A percentile compares a stretch with the other conserved stretches of the same genome.
Evolutionary conservation across 1,140 invertebrate genomes (phyloP).

Genomic region (Temnothorax longispinosus): DNA sequence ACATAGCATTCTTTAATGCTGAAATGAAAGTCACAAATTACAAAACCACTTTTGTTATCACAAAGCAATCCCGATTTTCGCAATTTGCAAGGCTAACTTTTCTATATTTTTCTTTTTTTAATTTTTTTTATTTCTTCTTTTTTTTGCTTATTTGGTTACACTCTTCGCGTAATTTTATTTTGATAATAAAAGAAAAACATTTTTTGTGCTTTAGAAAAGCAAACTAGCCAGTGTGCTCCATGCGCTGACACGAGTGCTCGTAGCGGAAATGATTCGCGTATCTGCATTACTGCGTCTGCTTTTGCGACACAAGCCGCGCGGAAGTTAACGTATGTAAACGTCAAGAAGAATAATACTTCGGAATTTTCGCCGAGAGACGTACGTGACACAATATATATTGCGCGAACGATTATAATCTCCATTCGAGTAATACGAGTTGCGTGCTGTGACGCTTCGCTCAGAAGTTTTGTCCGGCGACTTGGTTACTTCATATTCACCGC

Average conservation of each 20-base stretch:
- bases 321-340: slow-evolving; percentile 57
- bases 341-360: slow-evolving; percentile 54
- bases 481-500: background rate
- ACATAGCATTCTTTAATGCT: background rate
- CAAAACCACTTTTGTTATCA: background rate
- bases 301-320: slow-evolving; percentile 7
- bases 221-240: background rate
- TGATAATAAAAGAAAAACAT: background rate
- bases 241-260: slow-evolving; percentile 22
- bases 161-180: slow-evolving; percentile 24
- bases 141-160: background rate
- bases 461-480: slow-evolving; percentile 6
- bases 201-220: background rate
- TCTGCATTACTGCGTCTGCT: slow-evolving; percentile 37
- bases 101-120: background rate
- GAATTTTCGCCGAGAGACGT: slow-evolving; percentile 51
- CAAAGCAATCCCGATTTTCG: background rate
- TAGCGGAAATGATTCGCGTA: slow-evolving; percentile 36
- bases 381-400: slow-evolving; percentile 64
- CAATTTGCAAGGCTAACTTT: background rate
- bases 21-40: background rate
- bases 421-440: slow-evolving; percentile 60
- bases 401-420: slow-evolving; percentile 63
- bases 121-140: background rate
- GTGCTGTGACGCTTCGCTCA: slow-evolving; percentile 27